Base-by-base conservation (phyloP, 2,113 vertebrate genomes). In the Suricata suricatta region DNA sequence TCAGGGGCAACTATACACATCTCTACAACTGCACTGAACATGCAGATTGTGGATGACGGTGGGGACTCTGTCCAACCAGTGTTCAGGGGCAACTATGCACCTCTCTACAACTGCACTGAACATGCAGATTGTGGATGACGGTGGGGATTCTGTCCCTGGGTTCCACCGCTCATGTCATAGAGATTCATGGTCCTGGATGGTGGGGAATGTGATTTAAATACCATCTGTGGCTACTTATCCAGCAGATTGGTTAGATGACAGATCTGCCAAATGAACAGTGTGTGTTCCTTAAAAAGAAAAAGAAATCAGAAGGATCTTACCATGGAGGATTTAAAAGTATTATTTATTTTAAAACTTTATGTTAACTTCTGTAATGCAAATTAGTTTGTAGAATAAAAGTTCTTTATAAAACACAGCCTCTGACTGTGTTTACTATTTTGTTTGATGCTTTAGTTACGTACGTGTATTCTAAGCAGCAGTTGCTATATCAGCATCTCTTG, bases 181-280 rank as follows among this genome's bases (percentile, higher is more conserved):
- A 94, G 88, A 88, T 47, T 86, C 71, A 81, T 91, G 19, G 63
- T 64, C 76, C 94, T 83, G 35, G 80, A 71, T 69, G 92, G 25
- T 76, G 72, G 68, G 68, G 35, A 52, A 14, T 93, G 76, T 96
- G 52, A 94, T 69, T 96, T 86, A 91, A 88, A 79, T 89, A 74
- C 96, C 89, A 88, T 97, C 97, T 98, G 94, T 82, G 91, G 69
- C 87, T 93, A 91, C 72, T 86, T 90, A 88, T 0, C 77, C 44
- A 69, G 88, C 85, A 94, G 81, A 91, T 44, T 74, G 71, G n/a
- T 31, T 69, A 50, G 69, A 77, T 81, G 66, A 84, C 72, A 91
- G 0, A 85, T 79, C 64, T 93, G 86, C 85, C 88, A 88, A 77
- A 87, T 90, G 91, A 95, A 38, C 84, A 94, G 52, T 90, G 14